A percentile compares a stretch with the other conserved stretches of the same genome.
Evolutionary conservation across 2,113 vertebrate species (phyloP).

Genomic region (Poeciliopsis retropinna): DNA sequence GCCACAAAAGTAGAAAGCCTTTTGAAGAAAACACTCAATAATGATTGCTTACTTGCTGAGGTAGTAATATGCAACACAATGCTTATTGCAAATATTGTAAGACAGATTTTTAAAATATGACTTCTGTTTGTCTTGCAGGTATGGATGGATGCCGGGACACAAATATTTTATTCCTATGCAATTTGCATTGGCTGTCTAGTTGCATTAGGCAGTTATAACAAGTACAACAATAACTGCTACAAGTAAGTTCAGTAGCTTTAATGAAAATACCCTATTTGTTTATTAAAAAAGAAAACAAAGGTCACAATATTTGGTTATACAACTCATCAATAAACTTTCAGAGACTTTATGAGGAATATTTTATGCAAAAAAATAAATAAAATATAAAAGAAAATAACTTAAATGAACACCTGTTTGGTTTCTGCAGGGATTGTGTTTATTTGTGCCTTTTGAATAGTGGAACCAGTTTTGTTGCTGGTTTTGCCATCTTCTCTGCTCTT

Average conservation of each 20-base stretch:
- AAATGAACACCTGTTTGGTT: background rate
- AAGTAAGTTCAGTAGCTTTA: slow-evolving; percentile 79
- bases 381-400: background rate
- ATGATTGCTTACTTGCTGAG: background rate
- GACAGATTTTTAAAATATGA: background rate
- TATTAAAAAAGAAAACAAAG: background rate
- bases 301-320: background rate
- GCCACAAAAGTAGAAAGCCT: background rate
- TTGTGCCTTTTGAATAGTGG: slow-evolving; percentile 93
- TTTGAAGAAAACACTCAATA: slow-evolving; percentile 24
- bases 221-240: slow-evolving; percentile 85
- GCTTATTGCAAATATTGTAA: background rate
- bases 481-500: slow-evolving; percentile 93
- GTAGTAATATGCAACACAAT: background rate
- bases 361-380: background rate
- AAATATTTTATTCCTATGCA: slow-evolving; percentile 85
- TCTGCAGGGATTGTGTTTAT: slow-evolving; percentile 88
- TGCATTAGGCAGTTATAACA: slow-evolving; percentile 84
- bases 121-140: slow-evolving; percentile 70
- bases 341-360: background rate
- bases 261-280: background rate
- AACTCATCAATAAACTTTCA: background rate
- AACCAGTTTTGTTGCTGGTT: slow-evolving; percentile 93
- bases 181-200: slow-evolving; percentile 81
- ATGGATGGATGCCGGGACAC: slow-evolving; percentile 86